phyloP scores from a whole-genome alignment of 2,888 invertebrate genomes.

The Heliconius aoede region DNA sequence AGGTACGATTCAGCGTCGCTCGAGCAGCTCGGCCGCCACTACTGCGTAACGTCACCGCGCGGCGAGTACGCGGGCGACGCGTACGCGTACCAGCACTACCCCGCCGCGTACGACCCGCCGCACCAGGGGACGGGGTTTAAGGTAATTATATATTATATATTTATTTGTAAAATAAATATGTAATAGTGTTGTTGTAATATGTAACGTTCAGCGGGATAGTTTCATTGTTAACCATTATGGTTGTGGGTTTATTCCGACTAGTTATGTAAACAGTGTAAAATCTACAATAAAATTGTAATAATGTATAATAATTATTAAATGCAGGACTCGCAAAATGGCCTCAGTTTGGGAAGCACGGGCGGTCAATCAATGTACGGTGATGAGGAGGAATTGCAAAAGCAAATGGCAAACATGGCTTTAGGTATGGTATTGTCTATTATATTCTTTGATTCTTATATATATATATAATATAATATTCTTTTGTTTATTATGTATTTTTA shows the following conservation, averaged over 20 bases:
- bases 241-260: too few relatives aligned
- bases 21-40: slow-evolving; percentile 78
- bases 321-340: slow-evolving; percentile 80
- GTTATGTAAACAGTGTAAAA: neutral
- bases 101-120: slow-evolving; percentile 67
- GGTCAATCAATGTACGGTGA: slow-evolving; percentile 88
- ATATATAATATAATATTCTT: too few relatives aligned
- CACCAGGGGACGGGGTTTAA: slow-evolving; percentile 70
- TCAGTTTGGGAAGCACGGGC: slow-evolving; percentile 80
- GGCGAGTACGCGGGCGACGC: slow-evolving; percentile 78
- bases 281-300: too few relatives aligned
- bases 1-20: slow-evolving; percentile 80
- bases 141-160: slow-evolving; percentile 54
- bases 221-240: neutral
- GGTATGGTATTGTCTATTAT: slow-evolving; percentile 57
- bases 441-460: too few relatives aligned
- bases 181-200: too few relatives aligned
- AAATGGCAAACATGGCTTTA: slow-evolving; percentile 87
- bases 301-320: neutral
- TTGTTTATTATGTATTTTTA: too few relatives aligned
- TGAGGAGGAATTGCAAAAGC: slow-evolving; percentile 88
- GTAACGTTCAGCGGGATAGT: neutral
- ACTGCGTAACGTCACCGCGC: slow-evolving; percentile 81
- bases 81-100: slow-evolving; percentile 79
- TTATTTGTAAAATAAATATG: neutral